Conservation (phyloP, 2,888 invertebrate genomes). For the Protophormia terraenovae region DNA sequence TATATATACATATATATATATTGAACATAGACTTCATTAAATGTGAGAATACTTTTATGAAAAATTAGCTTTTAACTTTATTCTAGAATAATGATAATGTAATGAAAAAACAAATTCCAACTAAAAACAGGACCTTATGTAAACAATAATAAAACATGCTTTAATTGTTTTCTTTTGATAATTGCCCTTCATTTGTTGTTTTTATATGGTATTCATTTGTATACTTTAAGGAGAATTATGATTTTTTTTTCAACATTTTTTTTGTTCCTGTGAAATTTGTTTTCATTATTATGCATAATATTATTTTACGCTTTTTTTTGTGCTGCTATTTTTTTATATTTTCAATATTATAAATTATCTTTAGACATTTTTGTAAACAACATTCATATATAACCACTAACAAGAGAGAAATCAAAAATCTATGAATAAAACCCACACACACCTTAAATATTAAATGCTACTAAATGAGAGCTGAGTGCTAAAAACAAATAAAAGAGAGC, state of each 20-base stretch:
- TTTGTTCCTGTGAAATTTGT: conserved; percentile 4
- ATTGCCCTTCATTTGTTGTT: neutral
- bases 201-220: neutral
- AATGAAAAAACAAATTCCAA: no score
- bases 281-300: conserved; percentile 9
- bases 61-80: no score
- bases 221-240: neutral
- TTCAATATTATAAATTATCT: conserved; percentile 33
- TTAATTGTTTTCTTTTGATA: neutral
- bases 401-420: neutral
- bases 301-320: neutral
- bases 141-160: neutral
- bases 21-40: no score
- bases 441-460: neutral
- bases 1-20: no score
- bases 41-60: no score
- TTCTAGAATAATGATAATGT: no score
- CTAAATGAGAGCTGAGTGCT: neutral
- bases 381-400: neutral
- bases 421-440: neutral
- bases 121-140: neutral
- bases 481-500: neutral
- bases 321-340: neutral
- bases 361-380: conserved; percentile 28
- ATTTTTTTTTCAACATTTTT: neutral